Evolutionary conservation across 2,797 vertebrate species (phyloP).

Genomic region (Hemibagrus guttatus): DNA sequence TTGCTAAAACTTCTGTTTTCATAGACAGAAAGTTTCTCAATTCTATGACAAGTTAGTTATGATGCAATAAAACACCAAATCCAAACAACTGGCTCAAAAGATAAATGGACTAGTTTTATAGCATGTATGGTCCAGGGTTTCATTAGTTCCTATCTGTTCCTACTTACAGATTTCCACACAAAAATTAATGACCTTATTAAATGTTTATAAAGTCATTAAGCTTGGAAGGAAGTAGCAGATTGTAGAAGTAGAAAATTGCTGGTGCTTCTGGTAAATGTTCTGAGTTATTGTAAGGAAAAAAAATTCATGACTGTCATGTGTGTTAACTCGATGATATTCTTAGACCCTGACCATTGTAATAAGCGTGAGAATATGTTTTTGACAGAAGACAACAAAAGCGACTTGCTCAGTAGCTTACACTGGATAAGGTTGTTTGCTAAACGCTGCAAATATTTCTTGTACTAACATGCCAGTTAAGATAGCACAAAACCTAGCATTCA

Average conservation of each 20-base stretch:
- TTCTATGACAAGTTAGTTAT: background rate
- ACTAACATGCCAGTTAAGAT: background rate
- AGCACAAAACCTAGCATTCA: background rate
- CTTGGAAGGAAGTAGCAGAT: background rate
- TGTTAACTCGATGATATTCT: background rate
- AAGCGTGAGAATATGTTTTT: background rate
- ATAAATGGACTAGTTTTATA: background rate
- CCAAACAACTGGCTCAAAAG: background rate
- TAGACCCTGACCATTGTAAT: background rate
- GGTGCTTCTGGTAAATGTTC: background rate
- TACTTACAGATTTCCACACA: background rate
- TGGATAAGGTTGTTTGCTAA: background rate
- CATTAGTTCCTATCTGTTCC: background rate
- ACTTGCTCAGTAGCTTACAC: too few species aligned
- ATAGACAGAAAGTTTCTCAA: background rate
- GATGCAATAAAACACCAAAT: background rate
- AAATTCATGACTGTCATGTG: background rate
- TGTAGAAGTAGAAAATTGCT: too few species aligned
- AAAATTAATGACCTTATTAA: background rate
- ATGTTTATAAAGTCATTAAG: background rate
- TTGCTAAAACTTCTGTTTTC: background rate
- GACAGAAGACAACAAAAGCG: background rate
- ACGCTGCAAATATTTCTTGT: background rate
- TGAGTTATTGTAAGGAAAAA: background rate
- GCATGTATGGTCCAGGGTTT: background rate